Percentiles rank a stretch among this genome's conserved stretches.
phyloP scores from a whole-genome alignment of 1,140 invertebrate species.

The Proctacanthus coquilletti region DNA sequence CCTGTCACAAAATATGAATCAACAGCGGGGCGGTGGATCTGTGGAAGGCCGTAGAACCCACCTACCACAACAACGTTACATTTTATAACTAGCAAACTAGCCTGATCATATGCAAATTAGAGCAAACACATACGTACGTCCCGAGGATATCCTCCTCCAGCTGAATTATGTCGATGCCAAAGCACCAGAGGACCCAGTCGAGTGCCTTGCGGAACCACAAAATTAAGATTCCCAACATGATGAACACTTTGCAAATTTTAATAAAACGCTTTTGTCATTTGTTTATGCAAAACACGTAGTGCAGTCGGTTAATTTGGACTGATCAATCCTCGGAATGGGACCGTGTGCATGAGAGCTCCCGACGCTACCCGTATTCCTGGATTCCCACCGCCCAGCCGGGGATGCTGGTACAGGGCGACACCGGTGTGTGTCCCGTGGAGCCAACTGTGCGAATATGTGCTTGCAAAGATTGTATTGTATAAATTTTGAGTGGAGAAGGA shows the following conservation, averaged over 20 bases:
- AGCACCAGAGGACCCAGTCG: background rate
- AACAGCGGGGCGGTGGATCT: too few species aligned
- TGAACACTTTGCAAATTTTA: background rate
- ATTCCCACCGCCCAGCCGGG: background rate
- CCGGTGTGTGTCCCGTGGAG: too few species aligned
- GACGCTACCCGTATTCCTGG: too few species aligned
- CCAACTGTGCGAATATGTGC: too few species aligned
- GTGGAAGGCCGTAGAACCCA: too few species aligned
- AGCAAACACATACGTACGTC: background rate
- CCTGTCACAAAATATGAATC: too few species aligned
- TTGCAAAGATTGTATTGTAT: too few species aligned
- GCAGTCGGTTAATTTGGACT: background rate
- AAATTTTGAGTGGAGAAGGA: too few species aligned
- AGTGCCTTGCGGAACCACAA: background rate
- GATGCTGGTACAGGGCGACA: background rate
- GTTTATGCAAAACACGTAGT: slow-evolving; percentile 1
- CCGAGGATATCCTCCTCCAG: background rate
- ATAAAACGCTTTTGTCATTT: background rate
- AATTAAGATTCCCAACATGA: background rate
- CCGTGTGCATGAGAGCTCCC: too few species aligned
- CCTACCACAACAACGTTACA: too few species aligned
- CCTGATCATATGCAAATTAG: slow-evolving; percentile 1
- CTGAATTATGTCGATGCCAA: background rate
- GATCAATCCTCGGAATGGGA: too few species aligned
- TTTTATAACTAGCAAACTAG: too few species aligned